These are phyloP conservation scores for Protonemura montana DNA, from an alignment of 2,888 invertebrate species.

Conservation along the genomic window DNA sequence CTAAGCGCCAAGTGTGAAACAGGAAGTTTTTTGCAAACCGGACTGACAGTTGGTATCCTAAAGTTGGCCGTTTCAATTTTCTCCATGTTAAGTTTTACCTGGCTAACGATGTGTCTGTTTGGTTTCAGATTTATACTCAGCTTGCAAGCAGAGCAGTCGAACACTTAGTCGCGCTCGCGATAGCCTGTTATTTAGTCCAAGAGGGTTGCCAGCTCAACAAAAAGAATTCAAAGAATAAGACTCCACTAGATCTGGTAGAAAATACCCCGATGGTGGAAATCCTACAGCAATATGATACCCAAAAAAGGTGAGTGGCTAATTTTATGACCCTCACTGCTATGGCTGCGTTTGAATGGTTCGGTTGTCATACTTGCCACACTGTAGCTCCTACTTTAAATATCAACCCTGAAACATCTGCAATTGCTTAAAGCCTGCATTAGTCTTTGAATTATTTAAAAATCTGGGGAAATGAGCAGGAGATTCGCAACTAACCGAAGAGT, in stretches of 20 bases:
- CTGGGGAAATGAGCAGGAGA: too few species aligned
- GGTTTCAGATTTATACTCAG: slow-evolving; percentile 58
- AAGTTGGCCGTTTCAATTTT: too few species aligned
- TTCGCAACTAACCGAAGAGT: too few species aligned
- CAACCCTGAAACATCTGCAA: too few species aligned
- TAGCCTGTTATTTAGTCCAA: slow-evolving; percentile 76
- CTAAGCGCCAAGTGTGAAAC: too few species aligned
- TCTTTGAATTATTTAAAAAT: too few species aligned
- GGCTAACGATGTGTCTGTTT: slow-evolving; percentile 17
- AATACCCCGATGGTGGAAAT: slow-evolving; percentile 64
- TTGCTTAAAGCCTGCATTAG: too few species aligned
- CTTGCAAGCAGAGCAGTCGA: slow-evolving; percentile 58
- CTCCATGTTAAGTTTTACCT: neutral
- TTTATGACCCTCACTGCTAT: neutral
- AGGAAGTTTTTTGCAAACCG: too few species aligned
- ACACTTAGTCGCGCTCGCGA: slow-evolving; percentile 68
- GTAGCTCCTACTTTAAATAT: too few species aligned
- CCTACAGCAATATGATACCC: slow-evolving; percentile 58
- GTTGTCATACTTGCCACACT: too few species aligned
- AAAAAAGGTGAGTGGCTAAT: slow-evolving; percentile 32
- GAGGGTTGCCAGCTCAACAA: slow-evolving; percentile 69
- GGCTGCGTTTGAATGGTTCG: too few species aligned
- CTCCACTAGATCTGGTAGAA: slow-evolving; percentile 73
- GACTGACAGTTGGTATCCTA: too few species aligned
- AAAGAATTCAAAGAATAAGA: slow-evolving; percentile 72